Evolutionary conservation across 1,140 invertebrate species (phyloP), one percentile per base, ranked within the genome.

Genomic region (Leptoteleia sp.): DNA sequence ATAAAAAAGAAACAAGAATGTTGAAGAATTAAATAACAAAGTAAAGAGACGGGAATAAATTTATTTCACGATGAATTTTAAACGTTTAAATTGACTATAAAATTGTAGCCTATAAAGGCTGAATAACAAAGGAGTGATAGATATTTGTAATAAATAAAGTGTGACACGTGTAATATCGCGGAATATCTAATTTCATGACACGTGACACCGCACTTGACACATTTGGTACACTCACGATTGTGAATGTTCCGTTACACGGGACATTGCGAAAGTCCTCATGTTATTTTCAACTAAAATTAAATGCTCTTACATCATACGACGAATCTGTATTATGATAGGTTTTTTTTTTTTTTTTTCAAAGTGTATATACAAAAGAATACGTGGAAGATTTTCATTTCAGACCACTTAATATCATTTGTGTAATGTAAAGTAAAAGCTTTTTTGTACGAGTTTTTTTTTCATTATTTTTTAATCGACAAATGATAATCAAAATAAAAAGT

Each of bases 401-500:
- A 16, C 0, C 33, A 8, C 33, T 16, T 16, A 16, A 11, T 48
- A 13, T n/a, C 25, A 31, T 5, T 27, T 27, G 27, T 19, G 8
- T 27, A 13, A 45, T 13, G 15, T 13, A 27, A 45, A 7, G 27
- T n/a, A n/a, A n/a, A n/a, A n/a, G n/a, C n/a, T n/a, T n/a, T n/a
- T n/a, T n/a, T n/a, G n/a, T n/a, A 38, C 5, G 7, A 38, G 15
- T 7, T 15, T 38, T 38, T 38, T 16, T 7, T 45, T 3, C 6
- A 9, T 7, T 7, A 9, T 27, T 16, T 15, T 25, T 4, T 22
- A 22, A 11, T 25, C 25, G 22, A 45, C 13, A 6, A 1, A 16
- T 33, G 15, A 33, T 50, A 50, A 35, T 35, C n/a, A 50, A 50
- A 33, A 19, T 33, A n/a, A 35, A 50, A 50, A 50, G 47, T 50